phyloP scores from a whole-genome alignment of 2,888 invertebrate genomes.

The Caenorhabditis sp. region DNA sequence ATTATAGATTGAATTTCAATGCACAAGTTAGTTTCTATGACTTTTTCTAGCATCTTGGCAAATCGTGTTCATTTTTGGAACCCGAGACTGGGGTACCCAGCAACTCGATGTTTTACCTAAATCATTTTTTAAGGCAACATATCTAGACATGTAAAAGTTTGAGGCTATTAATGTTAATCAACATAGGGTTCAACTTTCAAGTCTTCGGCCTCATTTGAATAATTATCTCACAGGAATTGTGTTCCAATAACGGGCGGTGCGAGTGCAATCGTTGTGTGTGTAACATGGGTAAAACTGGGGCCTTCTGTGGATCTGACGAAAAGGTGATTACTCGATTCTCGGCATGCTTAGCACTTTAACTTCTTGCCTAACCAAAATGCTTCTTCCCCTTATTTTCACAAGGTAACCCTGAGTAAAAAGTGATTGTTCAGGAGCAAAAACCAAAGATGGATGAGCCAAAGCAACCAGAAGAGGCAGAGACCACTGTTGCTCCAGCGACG shows the following conservation, averaged over 20 bases:
- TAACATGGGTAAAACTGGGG: conserved; percentile 80
- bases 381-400: neutral
- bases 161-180: too few relatives aligned
- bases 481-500: neutral
- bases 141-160: too few relatives aligned
- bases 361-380: neutral
- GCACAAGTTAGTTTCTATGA: too few relatives aligned
- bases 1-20: too few relatives aligned
- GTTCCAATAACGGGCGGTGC: conserved; percentile 80
- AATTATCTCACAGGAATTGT: conserved; percentile 72
- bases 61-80: too few relatives aligned
- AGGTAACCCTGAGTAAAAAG: neutral
- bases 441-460: conserved; percentile 1
- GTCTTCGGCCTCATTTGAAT: conserved; percentile 27
- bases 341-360: neutral
- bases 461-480: conserved; percentile 12
- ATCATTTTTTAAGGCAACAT: too few relatives aligned
- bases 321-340: conserved; percentile 29
- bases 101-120: too few relatives aligned
- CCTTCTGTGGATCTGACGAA: conserved; percentile 76
- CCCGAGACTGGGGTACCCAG: too few relatives aligned
- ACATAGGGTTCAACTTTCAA: too few relatives aligned
- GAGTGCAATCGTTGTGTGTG: conserved; percentile 82
- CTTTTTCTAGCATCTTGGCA: too few relatives aligned
- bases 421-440: conserved; percentile 6